These are phyloP conservation scores for Rhinogobius similis DNA, from an alignment of 2,113 vertebrate species.

Conservation along the genomic window DNA sequence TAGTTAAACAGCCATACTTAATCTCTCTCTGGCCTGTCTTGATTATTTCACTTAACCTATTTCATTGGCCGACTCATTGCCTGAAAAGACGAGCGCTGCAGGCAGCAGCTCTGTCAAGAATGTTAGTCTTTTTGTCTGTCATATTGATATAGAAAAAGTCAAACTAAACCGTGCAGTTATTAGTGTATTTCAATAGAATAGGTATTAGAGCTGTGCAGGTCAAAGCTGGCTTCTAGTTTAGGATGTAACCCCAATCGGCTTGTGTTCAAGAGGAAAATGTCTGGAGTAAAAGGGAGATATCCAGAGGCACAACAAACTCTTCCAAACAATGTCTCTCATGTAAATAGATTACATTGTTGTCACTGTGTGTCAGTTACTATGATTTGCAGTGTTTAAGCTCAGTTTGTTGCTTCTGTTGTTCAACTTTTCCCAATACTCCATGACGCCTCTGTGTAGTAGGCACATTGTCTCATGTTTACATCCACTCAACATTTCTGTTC, in stretches of 20 bases:
- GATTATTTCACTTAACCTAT: conserved; percentile 1
- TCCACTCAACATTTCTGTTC: conserved; percentile 38
- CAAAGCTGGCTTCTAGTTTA: conserved; percentile 50
- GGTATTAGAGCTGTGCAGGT: conserved; percentile 5
- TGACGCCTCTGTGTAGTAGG: conserved; percentile 16
- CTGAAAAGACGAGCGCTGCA: conserved; percentile 56
- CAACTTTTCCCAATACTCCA: conserved; percentile 34
- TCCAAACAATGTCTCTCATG: conserved; percentile 19
- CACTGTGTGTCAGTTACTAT: background rate
- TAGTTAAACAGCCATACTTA: conserved; percentile 47
- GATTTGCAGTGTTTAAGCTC: background rate
- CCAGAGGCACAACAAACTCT: conserved; percentile 17
- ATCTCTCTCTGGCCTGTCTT: conserved; percentile 31
- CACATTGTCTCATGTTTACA: conserved; percentile 59
- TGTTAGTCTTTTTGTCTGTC: conserved; percentile 31
- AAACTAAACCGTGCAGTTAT: conserved; percentile 35
- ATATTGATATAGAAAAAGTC: conserved; percentile 48
- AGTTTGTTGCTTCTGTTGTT: conserved; percentile 9
- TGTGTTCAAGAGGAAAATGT: conserved; percentile 40
- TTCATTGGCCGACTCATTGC: conserved; percentile 23
- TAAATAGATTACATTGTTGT: conserved; percentile 16
- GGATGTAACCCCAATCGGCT: conserved; percentile 21
- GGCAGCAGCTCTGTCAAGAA: conserved; percentile 52
- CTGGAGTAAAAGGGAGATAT: conserved; percentile 56
- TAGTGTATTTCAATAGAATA: conserved; percentile 4